These are phyloP conservation scores for Elephantulus edwardii DNA, from an alignment of 2,113 vertebrate genomes.

Conservation along the genomic window DNA sequence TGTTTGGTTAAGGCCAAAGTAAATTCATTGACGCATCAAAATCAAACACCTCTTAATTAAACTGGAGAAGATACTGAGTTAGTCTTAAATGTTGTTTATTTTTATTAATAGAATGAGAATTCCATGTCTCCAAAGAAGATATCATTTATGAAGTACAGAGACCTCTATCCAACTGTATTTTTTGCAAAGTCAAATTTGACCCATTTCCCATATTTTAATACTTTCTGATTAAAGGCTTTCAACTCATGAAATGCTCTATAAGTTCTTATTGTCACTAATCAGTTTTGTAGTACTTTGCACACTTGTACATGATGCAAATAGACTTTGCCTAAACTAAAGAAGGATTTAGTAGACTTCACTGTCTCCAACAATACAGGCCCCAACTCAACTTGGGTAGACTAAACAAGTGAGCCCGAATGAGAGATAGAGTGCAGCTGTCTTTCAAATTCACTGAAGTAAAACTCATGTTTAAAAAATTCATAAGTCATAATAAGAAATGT, in stretches of 20 bases:
- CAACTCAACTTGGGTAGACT: constrained; percentile 45
- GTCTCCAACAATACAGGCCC: background rate
- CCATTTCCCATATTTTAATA: background rate
- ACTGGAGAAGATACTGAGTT: constrained; percentile 74
- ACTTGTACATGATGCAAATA: constrained; percentile 31
- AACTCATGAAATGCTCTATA: background rate
- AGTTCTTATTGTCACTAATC: constrained; percentile 39
- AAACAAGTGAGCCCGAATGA: constrained; percentile 15
- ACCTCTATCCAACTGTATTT: background rate
- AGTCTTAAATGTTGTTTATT: constrained; percentile 79
- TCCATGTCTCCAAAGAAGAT: constrained; percentile 73
- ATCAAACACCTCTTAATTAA: constrained; percentile 86
- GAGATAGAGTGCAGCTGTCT: constrained; percentile 14
- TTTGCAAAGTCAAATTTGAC: background rate
- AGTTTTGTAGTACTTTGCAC: background rate
- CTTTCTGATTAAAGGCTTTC: constrained; percentile 15
- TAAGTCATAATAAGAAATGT: background rate
- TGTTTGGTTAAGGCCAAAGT: constrained; percentile 80
- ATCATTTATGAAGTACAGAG: constrained; percentile 50
- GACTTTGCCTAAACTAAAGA: constrained; percentile 33
- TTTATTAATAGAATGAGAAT: constrained; percentile 82
- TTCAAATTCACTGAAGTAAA: constrained; percentile 48
- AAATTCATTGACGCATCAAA: constrained; percentile 82
- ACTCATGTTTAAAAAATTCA: background rate
- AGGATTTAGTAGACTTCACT: constrained; percentile 47